phyloP scores from a whole-genome alignment of 2,888 invertebrate species.

The Phlogophora meticulosa region DNA sequence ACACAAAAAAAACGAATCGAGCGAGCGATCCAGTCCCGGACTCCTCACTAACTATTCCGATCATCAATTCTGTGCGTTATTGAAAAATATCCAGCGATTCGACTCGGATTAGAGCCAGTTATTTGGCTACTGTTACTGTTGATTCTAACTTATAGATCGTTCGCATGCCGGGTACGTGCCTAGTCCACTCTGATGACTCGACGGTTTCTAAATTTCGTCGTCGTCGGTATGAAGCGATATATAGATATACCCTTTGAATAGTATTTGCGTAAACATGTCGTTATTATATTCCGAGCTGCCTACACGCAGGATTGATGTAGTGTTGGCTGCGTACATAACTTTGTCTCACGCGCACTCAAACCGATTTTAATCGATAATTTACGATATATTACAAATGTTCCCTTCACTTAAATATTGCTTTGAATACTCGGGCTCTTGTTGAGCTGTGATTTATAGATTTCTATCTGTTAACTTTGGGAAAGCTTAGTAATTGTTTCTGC shows the following conservation, averaged over 20 bases:
- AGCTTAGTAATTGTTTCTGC: slow-evolving; percentile 58
- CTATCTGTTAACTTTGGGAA: slow-evolving; percentile 45
- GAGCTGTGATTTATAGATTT: slow-evolving; percentile 58
- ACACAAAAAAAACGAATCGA: slow-evolving; percentile 77
- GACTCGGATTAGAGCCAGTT: slow-evolving; percentile 86
- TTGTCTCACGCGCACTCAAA: slow-evolving; percentile 71
- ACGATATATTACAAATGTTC: slow-evolving; percentile 74
- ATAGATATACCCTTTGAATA: slow-evolving; percentile 68
- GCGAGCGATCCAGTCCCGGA: slow-evolving; percentile 62
- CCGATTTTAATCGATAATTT: slow-evolving; percentile 78
- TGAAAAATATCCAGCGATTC: slow-evolving; percentile 86
- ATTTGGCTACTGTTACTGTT: slow-evolving; percentile 86
- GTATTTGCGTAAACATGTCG: slow-evolving; percentile 82
- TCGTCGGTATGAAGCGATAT: slow-evolving; percentile 73
- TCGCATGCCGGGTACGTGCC: slow-evolving; percentile 61
- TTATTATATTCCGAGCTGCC: slow-evolving; percentile 57
- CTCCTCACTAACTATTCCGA: slow-evolving; percentile 66
- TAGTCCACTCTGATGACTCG: slow-evolving; percentile 40
- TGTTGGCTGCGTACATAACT: slow-evolving; percentile 67
- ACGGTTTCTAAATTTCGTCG: slow-evolving; percentile 49
- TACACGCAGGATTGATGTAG: slow-evolving; percentile 62
- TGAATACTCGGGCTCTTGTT: slow-evolving; percentile 55
- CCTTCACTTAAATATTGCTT: slow-evolving; percentile 69
- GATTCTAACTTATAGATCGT: slow-evolving; percentile 87
- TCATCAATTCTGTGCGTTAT: slow-evolving; percentile 77